Base-by-base conservation (phyloP, 2,113 vertebrate species). In the Tinamus guttatus region DNA sequence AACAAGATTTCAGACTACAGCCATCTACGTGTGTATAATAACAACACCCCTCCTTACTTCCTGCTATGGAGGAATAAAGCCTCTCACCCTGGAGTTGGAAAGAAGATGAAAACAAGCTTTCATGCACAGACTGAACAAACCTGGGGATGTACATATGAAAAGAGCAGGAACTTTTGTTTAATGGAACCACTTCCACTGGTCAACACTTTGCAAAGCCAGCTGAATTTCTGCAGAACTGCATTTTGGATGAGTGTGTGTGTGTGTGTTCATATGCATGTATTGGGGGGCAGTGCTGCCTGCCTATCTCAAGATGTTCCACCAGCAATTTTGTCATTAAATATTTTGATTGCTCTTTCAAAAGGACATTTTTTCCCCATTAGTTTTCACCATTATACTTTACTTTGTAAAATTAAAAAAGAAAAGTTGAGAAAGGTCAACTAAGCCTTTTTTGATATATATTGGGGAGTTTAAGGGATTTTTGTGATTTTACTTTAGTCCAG, bases 21-120 rank as follows among this genome's bases (percentile, higher is more conserved):
- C 24, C 9, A 45, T 36, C 18, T 49, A 2, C 2, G 3, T 2
- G 2, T 20, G n/a, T 21, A 0, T 24, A 30, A 22, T 18, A 34
- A 32, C 62, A 43, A 82, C 28, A 17, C 14, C 62, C 16, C 58
- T 69, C 18, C 5, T 36, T 25, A 40, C 25, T 78, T 27, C 19
- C 52, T 73, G 25, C 24, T 1, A 5, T 0, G 0, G 43, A 77
- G 17, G 34, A 87, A 73, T 60, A 18, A 64, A 13, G 60, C 8
- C 47, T 32, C 10, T 71, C 5, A 32, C 5, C 4, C 7, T 52
- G 49, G 8, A 73, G 41, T 19, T 74, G 34, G 73, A 76, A 3
- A 11, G 5, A 34, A 79, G 70, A 6, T 7, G 13, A 58, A 54
- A 34, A 34, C 3, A 16, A 40, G 9, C 8, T 76, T 67, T 77